Conservation (phyloP, 2,888 invertebrate species). For the Amphipoea oculea region DNA sequence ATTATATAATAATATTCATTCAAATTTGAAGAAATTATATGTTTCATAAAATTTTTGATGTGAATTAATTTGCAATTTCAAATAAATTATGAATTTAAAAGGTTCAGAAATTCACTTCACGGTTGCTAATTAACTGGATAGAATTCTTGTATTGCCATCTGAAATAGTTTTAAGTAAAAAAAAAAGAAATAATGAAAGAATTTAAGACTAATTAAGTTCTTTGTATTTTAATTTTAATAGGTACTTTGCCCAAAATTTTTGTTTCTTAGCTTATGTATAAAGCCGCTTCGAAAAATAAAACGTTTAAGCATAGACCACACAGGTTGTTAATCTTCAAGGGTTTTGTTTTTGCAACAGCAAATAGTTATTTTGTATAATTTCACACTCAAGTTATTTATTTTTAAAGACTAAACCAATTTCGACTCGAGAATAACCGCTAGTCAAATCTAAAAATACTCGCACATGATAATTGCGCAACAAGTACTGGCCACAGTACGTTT, state of each 20-base stretch:
- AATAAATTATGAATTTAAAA: conserved; percentile 51
- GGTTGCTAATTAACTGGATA: conserved; percentile 56
- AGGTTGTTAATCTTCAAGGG: conserved; percentile 24
- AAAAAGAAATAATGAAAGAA: conserved; percentile 39
- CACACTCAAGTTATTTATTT: conserved; percentile 28
- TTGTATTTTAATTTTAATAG: conserved; percentile 28
- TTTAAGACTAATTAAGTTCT: conserved; percentile 55
- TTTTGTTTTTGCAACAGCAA: conserved; percentile 16
- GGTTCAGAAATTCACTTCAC: conserved; percentile 41
- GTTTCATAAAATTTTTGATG: conserved; percentile 15
- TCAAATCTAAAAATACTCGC: conserved; percentile 40
- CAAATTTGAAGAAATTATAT: conserved; percentile 21
- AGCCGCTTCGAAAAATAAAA: conserved; percentile 18
- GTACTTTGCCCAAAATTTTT: conserved; percentile 10
- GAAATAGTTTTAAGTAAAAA: conserved; percentile 35
- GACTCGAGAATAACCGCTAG: conserved; percentile 6
- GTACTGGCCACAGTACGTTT: conserved; percentile 47
- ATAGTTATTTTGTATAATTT: conserved; percentile 33
- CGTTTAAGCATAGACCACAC: conserved; percentile 36
- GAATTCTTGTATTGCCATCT: conserved; percentile 43
- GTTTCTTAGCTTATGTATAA: background rate
- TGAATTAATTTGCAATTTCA: conserved; percentile 55
- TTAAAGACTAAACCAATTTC: conserved; percentile 28
- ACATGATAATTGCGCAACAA: conserved; percentile 43
- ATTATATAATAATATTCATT: conserved; percentile 3